Conservation (phyloP, 2,888 invertebrate species). For the Rhynchonema sp. region DNA sequence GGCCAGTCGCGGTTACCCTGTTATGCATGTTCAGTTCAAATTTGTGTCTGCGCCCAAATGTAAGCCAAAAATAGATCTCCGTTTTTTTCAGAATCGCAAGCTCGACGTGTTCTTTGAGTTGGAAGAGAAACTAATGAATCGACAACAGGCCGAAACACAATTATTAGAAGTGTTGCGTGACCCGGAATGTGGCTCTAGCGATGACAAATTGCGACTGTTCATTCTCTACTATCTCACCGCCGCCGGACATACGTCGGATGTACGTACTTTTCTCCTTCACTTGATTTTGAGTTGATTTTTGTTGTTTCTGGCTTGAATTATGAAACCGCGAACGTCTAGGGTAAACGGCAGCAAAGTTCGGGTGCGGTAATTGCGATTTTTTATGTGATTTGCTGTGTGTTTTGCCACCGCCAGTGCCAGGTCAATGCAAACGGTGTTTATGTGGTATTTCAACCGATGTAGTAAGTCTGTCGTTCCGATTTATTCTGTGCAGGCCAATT, state of each 20-base stretch:
- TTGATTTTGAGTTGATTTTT: neutral
- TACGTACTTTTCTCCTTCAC: neutral
- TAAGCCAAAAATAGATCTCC: no score
- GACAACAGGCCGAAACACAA: conserved; percentile 46
- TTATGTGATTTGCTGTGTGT: no score
- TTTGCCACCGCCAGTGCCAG: no score
- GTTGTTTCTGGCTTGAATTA: neutral
- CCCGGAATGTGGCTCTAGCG: conserved; percentile 55
- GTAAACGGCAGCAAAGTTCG: no score
- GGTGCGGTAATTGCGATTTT: no score
- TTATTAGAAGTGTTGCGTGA: conserved; percentile 70
- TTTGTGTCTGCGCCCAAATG: no score
- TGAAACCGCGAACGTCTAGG: no score
- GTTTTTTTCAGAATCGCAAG: conserved; percentile 46
- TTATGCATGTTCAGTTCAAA: no score
- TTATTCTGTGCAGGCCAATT: no score
- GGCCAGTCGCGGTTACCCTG: no score
- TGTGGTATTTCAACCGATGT: neutral
- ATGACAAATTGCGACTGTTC: conserved; percentile 79
- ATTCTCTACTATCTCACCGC: conserved; percentile 48
- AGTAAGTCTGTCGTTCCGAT: no score
- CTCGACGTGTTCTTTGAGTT: conserved; percentile 89
- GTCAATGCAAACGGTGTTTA: neutral
- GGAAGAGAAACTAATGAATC: conserved; percentile 85
- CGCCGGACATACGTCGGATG: neutral